A percentile compares a stretch with the other conserved stretches of the same genome.
phyloP scores from a whole-genome alignment of 2,888 invertebrate species.

The Conistra vaccinii region DNA sequence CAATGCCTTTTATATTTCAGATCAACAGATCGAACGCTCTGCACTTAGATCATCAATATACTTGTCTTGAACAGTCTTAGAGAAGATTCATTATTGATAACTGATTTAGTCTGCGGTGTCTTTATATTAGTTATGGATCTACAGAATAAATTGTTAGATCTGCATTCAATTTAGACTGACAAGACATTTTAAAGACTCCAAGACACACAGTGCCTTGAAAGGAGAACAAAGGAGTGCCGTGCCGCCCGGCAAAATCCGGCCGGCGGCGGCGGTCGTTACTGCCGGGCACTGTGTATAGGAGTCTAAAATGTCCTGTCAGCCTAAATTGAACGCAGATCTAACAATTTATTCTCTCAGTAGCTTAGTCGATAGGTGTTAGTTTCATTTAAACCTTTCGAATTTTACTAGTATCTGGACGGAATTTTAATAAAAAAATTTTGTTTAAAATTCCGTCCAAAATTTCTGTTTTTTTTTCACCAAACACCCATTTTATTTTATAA shows the following conservation, averaged over 20 bases:
- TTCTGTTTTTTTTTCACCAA: too few relatives aligned
- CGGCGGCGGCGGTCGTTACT: too few relatives aligned
- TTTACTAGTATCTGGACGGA: too few relatives aligned
- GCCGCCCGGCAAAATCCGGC: too few relatives aligned
- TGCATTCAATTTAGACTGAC: not conserved
- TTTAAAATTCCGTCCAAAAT: too few relatives aligned
- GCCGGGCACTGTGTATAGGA: too few relatives aligned
- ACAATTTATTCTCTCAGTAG: not conserved
- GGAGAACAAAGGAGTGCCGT: too few relatives aligned
- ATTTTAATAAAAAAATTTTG: too few relatives aligned
- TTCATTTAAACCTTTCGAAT: too few relatives aligned
- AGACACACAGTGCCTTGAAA: too few relatives aligned
- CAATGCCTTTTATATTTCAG: conserved; percentile 21
- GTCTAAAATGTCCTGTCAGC: not conserved
- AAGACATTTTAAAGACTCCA: not conserved
- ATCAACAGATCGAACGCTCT: conserved; percentile 17
- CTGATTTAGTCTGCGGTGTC: conserved; percentile 4
- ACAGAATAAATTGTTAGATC: not conserved
- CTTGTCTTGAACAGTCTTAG: conserved; percentile 40
- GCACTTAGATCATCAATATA: conserved; percentile 44
- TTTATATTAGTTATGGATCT: conserved; percentile 16
- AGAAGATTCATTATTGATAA: conserved; percentile 35
- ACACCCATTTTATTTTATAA: too few relatives aligned
- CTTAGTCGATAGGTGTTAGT: not conserved
- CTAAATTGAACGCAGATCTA: not conserved